phyloP scores from a whole-genome alignment of 1,140 invertebrate genomes.

The Conopomorpha cramerella region DNA sequence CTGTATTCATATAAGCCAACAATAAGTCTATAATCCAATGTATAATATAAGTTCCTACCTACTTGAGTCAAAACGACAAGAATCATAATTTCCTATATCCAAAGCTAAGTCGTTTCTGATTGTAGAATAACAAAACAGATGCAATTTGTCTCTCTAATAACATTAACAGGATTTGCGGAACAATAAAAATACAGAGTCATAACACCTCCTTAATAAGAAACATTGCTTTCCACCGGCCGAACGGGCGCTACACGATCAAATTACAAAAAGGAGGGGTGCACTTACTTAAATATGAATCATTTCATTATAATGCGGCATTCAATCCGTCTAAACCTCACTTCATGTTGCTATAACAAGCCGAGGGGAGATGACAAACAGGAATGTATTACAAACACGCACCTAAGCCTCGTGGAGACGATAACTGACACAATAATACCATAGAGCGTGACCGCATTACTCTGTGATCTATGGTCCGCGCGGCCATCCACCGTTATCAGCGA shows the following conservation, averaged over 20 bases:
- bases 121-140: neutral
- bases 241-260: constrained; percentile 49
- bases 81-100: neutral
- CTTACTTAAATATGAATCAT: constrained; percentile 62
- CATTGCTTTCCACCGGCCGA: constrained; percentile 47
- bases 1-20: neutral
- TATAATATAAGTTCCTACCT: neutral
- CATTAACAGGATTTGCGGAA: too few species aligned
- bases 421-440: constrained; percentile 60
- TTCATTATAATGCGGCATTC: constrained; percentile 60
- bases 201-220: constrained; percentile 56
- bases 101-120: neutral
- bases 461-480: constrained; percentile 47
- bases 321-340: constrained; percentile 48
- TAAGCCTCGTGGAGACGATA: constrained; percentile 55
- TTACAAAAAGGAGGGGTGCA: constrained; percentile 42
- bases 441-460: constrained; percentile 57
- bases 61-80: neutral
- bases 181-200: constrained; percentile 41
- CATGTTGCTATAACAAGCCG: constrained; percentile 45
- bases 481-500: too few species aligned
- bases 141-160: neutral
- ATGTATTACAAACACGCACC: constrained; percentile 39
- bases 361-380: constrained; percentile 49
- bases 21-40: neutral